A percentile compares a stretch with the other conserved stretches of the same genome.
These are phyloP conservation scores for Fregata magnificens DNA, from an alignment of 2,113 vertebrate genomes.

Conservation along the genomic window DNA sequence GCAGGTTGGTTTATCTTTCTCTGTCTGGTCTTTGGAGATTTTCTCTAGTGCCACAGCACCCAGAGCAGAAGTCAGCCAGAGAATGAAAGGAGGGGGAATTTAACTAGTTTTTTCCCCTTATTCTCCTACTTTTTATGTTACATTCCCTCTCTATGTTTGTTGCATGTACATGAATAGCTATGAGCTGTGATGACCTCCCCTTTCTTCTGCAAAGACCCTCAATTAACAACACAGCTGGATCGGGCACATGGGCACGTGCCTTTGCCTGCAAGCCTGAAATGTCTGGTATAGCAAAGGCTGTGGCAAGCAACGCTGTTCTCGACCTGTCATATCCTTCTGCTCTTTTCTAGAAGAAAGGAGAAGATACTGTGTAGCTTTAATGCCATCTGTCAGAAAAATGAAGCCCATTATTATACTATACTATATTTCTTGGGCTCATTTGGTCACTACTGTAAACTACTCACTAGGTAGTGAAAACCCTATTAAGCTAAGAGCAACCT, in stretches of 20 bases:
- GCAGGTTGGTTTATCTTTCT: not conserved
- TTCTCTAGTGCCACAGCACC: not conserved
- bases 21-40: not conserved
- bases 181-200: not conserved
- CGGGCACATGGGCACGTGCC: not conserved
- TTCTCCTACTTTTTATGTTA: not conserved
- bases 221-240: not conserved
- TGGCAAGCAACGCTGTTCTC: not conserved
- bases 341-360: not conserved
- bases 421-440: not conserved
- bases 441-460: not conserved
- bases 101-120: not conserved
- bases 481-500: not conserved
- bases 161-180: not conserved
- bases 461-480: not conserved
- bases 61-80: not conserved
- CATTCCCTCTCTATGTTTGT: not conserved
- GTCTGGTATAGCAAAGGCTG: not conserved
- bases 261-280: not conserved
- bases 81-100: not conserved
- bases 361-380: not conserved
- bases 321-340: not conserved
- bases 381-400: not conserved
- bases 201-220: not conserved
- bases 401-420: not conserved